Evolutionary conservation across 1,140 invertebrate species (phyloP), one percentile per base, ranked within the genome.

Genomic region (Tachypleus tridentatus): DNA sequence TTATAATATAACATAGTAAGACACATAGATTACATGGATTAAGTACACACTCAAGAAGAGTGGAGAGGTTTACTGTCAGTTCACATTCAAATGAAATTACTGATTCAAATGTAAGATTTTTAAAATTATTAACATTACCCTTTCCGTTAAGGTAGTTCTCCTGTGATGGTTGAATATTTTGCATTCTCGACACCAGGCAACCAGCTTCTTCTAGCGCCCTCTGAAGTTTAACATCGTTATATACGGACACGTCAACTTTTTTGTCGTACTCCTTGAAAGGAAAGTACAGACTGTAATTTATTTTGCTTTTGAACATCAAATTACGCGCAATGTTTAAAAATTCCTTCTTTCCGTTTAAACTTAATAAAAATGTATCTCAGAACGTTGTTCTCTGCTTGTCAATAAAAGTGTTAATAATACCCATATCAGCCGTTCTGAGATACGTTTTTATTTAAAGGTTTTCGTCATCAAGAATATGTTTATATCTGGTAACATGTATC

Each of bases 231-330:
- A 61, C 61, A 49, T 67, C 62, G 8, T 57, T 10, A 47, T 68
- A 65, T 3, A 69, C 58, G 50, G 63, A 50, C 47, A 67, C 64
- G 5, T 64, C 63, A 3, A 70, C 52, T 29, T 70, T 68, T 0
- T 63, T 52, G 57, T 70, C 69, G 49, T 67, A 6, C 51, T 69
- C 67, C 69, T 70, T 51, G 29, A 29, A 29, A 1, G 29, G 29
- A 29, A 29, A 29, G 29, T 29, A 29, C 2, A 29, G 29, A 29
- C 0, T 29, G 29, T 29, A 29, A 29, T 29, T 29, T 29, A 29
- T 29, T 29, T 29, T 29, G 2, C 29, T 0, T 29, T 29, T 29
- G 2, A 29, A 29, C 29, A 29, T 29, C 29, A 29, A 29, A 29
- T 29, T 29, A 29, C 29, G 29, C 29, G 0, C 29, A 29, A 29